Conservation (phyloP, 2,888 invertebrate genomes). For the Dynastes tityus region DNA sequence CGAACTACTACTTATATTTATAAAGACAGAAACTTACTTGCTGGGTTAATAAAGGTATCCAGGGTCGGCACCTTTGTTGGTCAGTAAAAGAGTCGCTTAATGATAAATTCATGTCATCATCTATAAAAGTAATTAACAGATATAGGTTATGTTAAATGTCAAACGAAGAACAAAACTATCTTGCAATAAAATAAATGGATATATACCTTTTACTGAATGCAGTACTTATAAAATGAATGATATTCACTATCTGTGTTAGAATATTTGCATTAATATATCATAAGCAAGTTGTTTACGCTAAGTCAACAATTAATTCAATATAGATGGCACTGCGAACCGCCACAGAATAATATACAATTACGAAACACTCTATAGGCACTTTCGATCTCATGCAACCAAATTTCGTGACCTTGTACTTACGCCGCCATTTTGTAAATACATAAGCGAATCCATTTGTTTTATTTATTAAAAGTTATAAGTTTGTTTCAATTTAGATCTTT, state of each 20-base stretch:
- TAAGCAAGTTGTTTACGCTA: conserved; percentile 41
- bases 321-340: conserved; percentile 4
- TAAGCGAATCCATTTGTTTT: too few relatives aligned
- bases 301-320: conserved; percentile 13
- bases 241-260: background rate
- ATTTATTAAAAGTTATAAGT: too few relatives aligned
- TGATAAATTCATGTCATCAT: conserved; percentile 68
- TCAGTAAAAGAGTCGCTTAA: conserved; percentile 72
- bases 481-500: too few relatives aligned
- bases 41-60: conserved; percentile 88
- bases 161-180: background rate
- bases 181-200: background rate
- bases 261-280: conserved; percentile 34
- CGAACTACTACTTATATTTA: conserved; percentile 13
- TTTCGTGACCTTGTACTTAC: too few relatives aligned
- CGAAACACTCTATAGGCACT: too few relatives aligned
- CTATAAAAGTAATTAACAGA: conserved; percentile 53
- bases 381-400: too few relatives aligned
- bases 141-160: conserved; percentile 53
- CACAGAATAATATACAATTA: too few relatives aligned
- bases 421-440: too few relatives aligned
- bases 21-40: conserved; percentile 74
- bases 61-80: conserved; percentile 82
- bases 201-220: conserved; percentile 14
- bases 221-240: background rate